phyloP scores from a whole-genome alignment of 2,888 invertebrate genomes.

The Drosophila prolongata region DNA sequence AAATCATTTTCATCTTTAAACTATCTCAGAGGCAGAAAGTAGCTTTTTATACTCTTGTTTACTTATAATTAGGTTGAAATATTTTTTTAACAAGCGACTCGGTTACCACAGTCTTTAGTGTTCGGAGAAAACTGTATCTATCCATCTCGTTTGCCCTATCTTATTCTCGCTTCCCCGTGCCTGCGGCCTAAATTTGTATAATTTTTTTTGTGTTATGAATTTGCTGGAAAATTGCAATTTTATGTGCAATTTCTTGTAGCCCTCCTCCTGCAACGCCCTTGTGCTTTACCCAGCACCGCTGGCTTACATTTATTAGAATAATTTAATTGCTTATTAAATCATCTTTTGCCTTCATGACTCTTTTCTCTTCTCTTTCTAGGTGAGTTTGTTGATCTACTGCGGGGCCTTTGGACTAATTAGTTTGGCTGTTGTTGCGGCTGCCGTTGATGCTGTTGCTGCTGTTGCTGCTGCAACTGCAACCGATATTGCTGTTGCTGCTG shows the following conservation, averaged over 20 bases:
- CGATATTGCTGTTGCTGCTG: slow-evolving; percentile 3
- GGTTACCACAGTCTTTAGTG: background rate
- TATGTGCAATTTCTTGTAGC: slow-evolving; percentile 70
- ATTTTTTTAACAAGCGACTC: slow-evolving; percentile 6
- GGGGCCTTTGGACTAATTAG: slow-evolving; percentile 46
- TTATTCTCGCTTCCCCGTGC: slow-evolving; percentile 47
- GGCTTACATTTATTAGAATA: slow-evolving; percentile 66
- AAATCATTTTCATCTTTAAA: background rate
- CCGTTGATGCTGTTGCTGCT: slow-evolving; percentile 2
- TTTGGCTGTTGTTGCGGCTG: slow-evolving; percentile 22
- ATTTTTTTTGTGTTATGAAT: slow-evolving; percentile 66
- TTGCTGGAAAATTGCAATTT: slow-evolving; percentile 79
- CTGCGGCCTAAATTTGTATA: slow-evolving; percentile 67
- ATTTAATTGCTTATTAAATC: slow-evolving; percentile 78
- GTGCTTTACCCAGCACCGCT: slow-evolving; percentile 30
- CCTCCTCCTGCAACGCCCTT: slow-evolving; percentile 24
- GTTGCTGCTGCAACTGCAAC: slow-evolving; percentile 22
- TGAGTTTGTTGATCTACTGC: slow-evolving; percentile 61
- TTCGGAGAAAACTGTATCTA: slow-evolving; percentile 11
- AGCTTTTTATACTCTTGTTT: background rate
- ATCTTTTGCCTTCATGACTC: slow-evolving; percentile 48
- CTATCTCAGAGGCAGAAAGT: background rate
- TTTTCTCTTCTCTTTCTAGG: slow-evolving; percentile 58
- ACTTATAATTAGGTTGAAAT: slow-evolving; percentile 4
- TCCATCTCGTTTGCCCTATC: slow-evolving; percentile 12